Conservation (phyloP, 2,113 vertebrate genomes). For the Xenopus laevis region DNA sequence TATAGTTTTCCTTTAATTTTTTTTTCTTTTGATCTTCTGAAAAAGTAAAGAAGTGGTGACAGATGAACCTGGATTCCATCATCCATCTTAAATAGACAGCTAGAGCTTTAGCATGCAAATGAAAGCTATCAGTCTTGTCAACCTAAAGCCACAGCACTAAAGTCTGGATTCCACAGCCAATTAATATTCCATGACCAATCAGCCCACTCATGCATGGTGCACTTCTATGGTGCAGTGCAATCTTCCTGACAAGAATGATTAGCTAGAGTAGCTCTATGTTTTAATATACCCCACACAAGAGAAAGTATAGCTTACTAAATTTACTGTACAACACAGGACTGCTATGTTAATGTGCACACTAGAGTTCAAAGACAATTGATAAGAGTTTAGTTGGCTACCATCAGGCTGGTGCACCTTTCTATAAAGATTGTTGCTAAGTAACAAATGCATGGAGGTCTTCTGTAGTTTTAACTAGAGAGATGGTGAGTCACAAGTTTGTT, state of each 20-base stretch:
- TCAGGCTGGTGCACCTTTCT: too few relatives aligned
- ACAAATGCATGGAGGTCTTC: too few relatives aligned
- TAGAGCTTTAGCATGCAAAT: conserved; percentile 68
- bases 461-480: too few relatives aligned
- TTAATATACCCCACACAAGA: conserved; percentile 24
- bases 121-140: conserved; percentile 75
- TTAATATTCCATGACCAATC: conserved; percentile 61
- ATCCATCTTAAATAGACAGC: conserved; percentile 65
- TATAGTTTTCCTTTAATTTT: too few relatives aligned
- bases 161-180: conserved; percentile 48
- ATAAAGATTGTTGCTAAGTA: too few relatives aligned
- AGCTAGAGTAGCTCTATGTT: conserved; percentile 35
- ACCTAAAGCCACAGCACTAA: conserved; percentile 55
- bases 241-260: conserved; percentile 50
- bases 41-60: conserved; percentile 60
- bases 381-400: too few relatives aligned
- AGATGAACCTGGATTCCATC: conserved; percentile 57
- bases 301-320: conserved; percentile 19
- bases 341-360: background rate
- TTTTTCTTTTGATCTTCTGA: conserved; percentile 56
- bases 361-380: too few relatives aligned
- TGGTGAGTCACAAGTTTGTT: too few relatives aligned
- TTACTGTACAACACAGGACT: background rate
- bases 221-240: conserved; percentile 45
- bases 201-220: conserved; percentile 45